Percentiles rank a stretch among this genome's conserved stretches.
phyloP scores from a whole-genome alignment of 2,888 invertebrate genomes.

The Hirudinaria manillensis region DNA sequence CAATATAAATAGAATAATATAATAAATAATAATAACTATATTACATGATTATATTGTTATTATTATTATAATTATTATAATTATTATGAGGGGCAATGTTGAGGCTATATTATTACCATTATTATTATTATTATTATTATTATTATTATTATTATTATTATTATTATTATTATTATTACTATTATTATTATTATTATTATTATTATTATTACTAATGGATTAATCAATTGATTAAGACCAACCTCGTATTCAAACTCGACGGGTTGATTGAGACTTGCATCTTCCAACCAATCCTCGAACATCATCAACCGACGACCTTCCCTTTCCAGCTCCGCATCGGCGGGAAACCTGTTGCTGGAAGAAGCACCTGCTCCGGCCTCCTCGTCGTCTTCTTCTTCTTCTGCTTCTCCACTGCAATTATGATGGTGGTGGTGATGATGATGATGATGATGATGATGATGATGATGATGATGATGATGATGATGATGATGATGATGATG shows the following conservation, averaged over 20 bases:
- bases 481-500: constrained; percentile 23
- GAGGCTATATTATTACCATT: too few relatives aligned
- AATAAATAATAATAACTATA: too few relatives aligned
- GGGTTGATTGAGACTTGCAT: constrained; percentile 17
- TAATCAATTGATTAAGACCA: not conserved
- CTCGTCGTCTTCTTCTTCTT: not conserved
- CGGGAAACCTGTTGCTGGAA: too few relatives aligned
- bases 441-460: constrained; percentile 13
- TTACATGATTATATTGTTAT: too few relatives aligned
- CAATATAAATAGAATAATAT: too few relatives aligned
- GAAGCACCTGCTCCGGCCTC: not conserved
- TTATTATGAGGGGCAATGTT: too few relatives aligned
- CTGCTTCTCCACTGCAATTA: not conserved
- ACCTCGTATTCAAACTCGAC: constrained; percentile 23
- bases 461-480: constrained; percentile 22
- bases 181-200: not conserved
- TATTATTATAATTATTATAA: too few relatives aligned
- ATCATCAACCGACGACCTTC: not conserved
- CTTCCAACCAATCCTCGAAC: constrained; percentile 14
- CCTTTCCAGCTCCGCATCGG: not conserved
- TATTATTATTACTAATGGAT: not conserved
- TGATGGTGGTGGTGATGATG: not conserved
- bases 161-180: not conserved
- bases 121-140: not conserved
- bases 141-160: not conserved